Conservation (phyloP, 2,888 invertebrate genomes). For the Plebejus melissa region DNA sequence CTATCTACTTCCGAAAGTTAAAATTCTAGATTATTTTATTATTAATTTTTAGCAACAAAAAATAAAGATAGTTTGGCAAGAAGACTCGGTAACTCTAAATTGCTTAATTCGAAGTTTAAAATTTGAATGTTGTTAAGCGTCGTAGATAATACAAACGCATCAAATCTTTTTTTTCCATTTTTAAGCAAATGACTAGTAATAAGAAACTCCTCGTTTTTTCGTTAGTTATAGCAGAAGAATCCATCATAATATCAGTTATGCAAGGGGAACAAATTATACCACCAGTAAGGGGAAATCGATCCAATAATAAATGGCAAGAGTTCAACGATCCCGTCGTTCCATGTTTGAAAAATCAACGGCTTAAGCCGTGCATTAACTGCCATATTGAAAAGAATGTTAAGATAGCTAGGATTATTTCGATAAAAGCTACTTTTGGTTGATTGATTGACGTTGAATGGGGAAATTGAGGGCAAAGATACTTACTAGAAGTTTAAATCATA, state of each 20-base stretch:
- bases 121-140: neutral
- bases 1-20: neutral
- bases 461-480: neutral
- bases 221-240: neutral
- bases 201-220: neutral
- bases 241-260: neutral
- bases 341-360: neutral
- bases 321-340: neutral
- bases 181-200: neutral
- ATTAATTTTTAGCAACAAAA: neutral
- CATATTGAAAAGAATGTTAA: neutral
- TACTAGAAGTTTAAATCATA: neutral
- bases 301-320: constrained; percentile 16
- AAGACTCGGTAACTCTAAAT: neutral
- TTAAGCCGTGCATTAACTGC: neutral
- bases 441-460: neutral
- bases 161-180: neutral
- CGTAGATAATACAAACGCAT: too few species aligned
- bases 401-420: neutral
- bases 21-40: neutral
- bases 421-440: constrained; percentile 7
- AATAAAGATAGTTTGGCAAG: neutral
- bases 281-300: constrained; percentile 16
- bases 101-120: neutral
- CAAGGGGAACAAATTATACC: neutral